phyloP scores from a whole-genome alignment of 1,140 invertebrate species.

The Cardiocondyla obscurior region DNA sequence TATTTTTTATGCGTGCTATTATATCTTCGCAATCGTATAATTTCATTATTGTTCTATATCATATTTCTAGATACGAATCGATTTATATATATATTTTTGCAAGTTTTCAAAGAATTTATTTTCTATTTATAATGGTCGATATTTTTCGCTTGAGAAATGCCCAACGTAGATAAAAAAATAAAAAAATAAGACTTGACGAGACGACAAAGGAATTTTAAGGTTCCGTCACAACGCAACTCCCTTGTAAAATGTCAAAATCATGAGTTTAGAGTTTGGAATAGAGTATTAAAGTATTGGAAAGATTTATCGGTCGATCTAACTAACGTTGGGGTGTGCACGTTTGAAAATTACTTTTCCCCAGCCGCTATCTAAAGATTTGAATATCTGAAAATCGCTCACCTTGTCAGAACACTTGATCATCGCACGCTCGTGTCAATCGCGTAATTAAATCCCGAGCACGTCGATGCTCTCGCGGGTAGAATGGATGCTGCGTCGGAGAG shows the following conservation, averaged over 20 bases:
- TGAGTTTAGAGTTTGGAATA: background rate
- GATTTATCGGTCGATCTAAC: background rate
- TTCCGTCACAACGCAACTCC: background rate
- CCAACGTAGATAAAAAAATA: background rate
- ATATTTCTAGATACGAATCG: background rate
- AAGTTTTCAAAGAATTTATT: background rate
- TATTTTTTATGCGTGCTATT: background rate
- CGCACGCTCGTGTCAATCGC: background rate
- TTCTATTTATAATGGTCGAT: background rate
- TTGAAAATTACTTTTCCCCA: background rate
- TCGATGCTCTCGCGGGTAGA: background rate
- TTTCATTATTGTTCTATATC: background rate
- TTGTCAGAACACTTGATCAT: constrained; percentile 50
- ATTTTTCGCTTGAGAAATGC: background rate
- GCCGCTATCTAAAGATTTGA: background rate
- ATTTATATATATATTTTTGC: background rate
- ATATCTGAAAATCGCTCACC: constrained; percentile 38
- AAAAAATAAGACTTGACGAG: background rate
- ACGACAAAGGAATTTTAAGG: background rate
- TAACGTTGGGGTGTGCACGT: background rate
- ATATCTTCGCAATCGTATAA: background rate
- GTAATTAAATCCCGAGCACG: background rate
- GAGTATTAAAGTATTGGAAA: background rate
- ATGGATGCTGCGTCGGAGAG: constrained; percentile 7
- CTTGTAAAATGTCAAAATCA: background rate